Base-by-base conservation (phyloP, 1,140 invertebrate genomes). In the Reticulitermes speratus region DNA sequence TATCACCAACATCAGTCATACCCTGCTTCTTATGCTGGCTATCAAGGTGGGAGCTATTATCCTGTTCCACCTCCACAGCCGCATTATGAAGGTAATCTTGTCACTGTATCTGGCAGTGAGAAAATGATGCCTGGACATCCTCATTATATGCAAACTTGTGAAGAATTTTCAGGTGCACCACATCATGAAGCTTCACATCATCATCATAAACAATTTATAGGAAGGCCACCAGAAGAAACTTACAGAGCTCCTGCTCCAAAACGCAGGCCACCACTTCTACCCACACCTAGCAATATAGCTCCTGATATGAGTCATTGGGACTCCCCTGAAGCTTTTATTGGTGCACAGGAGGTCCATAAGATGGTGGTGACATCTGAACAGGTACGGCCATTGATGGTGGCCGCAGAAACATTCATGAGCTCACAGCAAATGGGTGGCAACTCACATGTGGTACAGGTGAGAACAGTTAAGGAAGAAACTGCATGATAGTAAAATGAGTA, bases 301-400 rank as follows among this genome's bases (percentile, higher is more conserved):
- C 85, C 85, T 52, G 52, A 84, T 65, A 81, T 86, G 75, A 52
- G 25, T 21, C 69, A 88, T 25, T 88, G 87, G 87, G 84, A 86
- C 48, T 85, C 82, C 81, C 87, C 87, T 52, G 87, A 88, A 86
- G 87, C 87, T n/a, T 87, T 87, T 44, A 87, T 88, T 81, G 87
- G 87, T 48, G 32, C n/a, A 21, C 85, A 86, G 85, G 44, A 55
- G 14, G 23, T 52, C 44, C n/a, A 48, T 30, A 65, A 38, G 84
- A 30, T 30, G 52, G 48, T 19, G 23, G 19, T 83, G 44, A 23
- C 44, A 30, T 45, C 30, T 59, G 48, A 52, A 65, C 48, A 30
- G 25, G 48, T 11, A 52, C 48, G 19, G 11, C 23, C 23, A 25
- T 5, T 84, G 14, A 38, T 52, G 11, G 21, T 59, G 84, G 30